phyloP scores from a whole-genome alignment of 2,113 vertebrate genomes.

The Scomber colias region DNA sequence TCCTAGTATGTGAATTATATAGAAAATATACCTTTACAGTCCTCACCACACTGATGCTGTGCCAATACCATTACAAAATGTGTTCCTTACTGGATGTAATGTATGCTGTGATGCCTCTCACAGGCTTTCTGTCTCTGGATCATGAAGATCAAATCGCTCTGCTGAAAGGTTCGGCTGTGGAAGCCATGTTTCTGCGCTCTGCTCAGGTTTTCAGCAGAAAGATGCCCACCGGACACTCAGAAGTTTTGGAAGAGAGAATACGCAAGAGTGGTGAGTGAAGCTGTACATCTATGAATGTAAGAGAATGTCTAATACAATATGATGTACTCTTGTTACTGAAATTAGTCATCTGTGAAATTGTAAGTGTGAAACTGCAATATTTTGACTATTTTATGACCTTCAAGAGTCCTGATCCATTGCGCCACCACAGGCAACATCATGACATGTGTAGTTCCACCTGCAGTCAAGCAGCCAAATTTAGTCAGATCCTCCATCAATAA shows the following conservation, averaged over 20 bases:
- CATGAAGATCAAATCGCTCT: conserved; percentile 99
- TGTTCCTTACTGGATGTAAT: background rate
- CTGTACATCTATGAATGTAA: too few species aligned
- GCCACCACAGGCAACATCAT: background rate
- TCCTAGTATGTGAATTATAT: background rate
- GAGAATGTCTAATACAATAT: background rate
- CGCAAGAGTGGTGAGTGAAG: conserved; percentile 91
- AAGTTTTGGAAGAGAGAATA: conserved; percentile 93
- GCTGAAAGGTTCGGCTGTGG: conserved; percentile 97
- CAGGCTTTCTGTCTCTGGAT: conserved; percentile 95
- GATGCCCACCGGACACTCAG: conserved; percentile 89
- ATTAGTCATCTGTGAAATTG: background rate
- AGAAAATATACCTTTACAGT: background rate
- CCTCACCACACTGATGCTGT: background rate
- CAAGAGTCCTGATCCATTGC: background rate
- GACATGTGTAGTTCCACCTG: conserved; percentile 22
- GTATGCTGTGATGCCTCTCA: conserved; percentile 8
- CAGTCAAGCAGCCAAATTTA: conserved; percentile 22
- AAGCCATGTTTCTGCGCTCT: conserved; percentile 98
- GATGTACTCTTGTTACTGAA: too few species aligned
- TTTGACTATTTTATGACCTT: conserved; percentile 14
- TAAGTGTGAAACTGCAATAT: background rate
- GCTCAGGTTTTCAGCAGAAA: conserved; percentile 95
- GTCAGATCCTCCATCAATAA: conserved; percentile 68
- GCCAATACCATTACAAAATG: background rate